Conservation (phyloP, 2,113 vertebrate species). For the Hirundichthys speculiger region DNA sequence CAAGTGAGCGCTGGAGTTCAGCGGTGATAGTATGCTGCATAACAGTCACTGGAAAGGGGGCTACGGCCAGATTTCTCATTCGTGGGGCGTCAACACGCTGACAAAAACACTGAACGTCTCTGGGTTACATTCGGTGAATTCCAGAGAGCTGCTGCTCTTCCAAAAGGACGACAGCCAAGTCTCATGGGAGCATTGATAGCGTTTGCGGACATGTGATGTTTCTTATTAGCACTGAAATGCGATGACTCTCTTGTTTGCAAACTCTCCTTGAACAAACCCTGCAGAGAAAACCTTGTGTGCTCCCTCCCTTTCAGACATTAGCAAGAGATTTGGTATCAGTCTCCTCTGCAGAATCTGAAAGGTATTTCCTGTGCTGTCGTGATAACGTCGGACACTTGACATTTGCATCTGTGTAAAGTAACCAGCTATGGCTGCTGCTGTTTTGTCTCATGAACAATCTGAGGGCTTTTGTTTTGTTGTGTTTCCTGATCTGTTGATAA, state of each 20-base stretch:
- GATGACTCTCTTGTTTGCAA: neutral
- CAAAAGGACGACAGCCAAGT: constrained; percentile 29
- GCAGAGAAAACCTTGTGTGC: constrained; percentile 5
- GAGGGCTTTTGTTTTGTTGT: too few relatives aligned
- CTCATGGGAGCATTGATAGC: constrained; percentile 11
- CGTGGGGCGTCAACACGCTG: neutral
- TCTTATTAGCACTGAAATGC: constrained; percentile 14
- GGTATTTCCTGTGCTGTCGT: constrained; percentile 28
- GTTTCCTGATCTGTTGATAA: too few relatives aligned
- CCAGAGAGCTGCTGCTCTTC: constrained; percentile 13
- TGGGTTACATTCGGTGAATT: constrained; percentile 24
- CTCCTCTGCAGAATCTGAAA: constrained; percentile 28
- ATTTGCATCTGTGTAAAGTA: constrained; percentile 34
- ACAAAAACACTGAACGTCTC: constrained; percentile 15
- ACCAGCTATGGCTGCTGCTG: constrained; percentile 16
- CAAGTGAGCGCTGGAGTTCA: too few relatives aligned
- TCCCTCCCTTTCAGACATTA: neutral
- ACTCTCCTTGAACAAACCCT: neutral
- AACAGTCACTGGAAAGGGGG: too few relatives aligned
- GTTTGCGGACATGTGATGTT: constrained; percentile 22
- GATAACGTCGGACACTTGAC: constrained; percentile 20
- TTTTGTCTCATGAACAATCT: too few relatives aligned
- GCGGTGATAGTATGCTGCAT: too few relatives aligned
- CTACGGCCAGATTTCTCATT: neutral
- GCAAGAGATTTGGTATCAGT: neutral